Conservation (phyloP, 92 coral and sea anemone species). For the Ricordea florida region DNA sequence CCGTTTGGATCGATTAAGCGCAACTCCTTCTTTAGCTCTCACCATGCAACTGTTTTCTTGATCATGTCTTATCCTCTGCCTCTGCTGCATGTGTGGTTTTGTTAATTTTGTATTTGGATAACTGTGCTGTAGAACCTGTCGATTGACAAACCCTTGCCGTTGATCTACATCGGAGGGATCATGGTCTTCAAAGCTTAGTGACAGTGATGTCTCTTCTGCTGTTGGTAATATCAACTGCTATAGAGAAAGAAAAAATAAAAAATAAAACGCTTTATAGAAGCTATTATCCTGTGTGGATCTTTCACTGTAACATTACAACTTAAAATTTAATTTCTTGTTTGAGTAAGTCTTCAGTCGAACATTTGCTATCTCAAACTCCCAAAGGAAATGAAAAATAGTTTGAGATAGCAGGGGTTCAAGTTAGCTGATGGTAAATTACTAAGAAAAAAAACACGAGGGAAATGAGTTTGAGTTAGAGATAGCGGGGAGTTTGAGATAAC, state of each 20-base stretch:
- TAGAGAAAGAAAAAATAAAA: slow-evolving; percentile 2
- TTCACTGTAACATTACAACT: too few relatives aligned
- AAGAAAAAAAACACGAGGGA: too few relatives aligned
- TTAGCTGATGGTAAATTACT: too few relatives aligned
- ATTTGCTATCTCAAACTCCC: too few relatives aligned
- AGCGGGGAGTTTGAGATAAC: too few relatives aligned
- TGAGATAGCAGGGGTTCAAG: too few relatives aligned
- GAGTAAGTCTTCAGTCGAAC: too few relatives aligned
- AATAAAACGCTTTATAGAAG: background rate
- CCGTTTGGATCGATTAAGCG: too few relatives aligned
- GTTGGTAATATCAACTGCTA: slow-evolving; percentile 57
- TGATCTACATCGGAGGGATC: background rate
- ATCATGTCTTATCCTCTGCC: background rate
- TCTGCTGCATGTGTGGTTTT: background rate
- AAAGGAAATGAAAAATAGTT: too few relatives aligned
- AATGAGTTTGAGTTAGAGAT: too few relatives aligned
- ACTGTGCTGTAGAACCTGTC: too few relatives aligned
- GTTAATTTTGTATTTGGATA: slow-evolving; percentile 2
- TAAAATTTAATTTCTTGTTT: too few relatives aligned
- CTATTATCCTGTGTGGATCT: background rate
- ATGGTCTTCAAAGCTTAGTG: slow-evolving; percentile 82
- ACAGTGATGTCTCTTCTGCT: slow-evolving; percentile 79
- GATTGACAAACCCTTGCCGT: slow-evolving; percentile 8
- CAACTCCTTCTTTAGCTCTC: background rate
- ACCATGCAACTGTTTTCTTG: background rate